A percentile compares a stretch with the other conserved stretches of the same genome.
Evolutionary conservation across 2,113 vertebrate species (phyloP).

Genomic region (Ranitomeya imitator): DNA sequence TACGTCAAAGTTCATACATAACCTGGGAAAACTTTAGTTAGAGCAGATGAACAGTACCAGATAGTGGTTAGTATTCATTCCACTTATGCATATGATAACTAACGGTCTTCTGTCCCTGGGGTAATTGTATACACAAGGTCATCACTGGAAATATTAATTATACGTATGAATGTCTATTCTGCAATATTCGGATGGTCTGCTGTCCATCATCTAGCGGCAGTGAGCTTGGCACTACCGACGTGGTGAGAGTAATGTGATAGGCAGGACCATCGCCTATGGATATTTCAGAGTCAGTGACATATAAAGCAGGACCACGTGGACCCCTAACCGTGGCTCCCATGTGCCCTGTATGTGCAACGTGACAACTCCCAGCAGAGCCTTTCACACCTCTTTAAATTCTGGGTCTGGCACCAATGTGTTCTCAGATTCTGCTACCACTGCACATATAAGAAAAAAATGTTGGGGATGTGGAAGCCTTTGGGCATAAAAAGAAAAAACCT

Average conservation of each 20-base stretch:
- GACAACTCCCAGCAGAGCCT: background rate
- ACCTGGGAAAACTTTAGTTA: no score
- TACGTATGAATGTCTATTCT: no score
- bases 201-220: no score
- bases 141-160: background rate
- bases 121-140: background rate
- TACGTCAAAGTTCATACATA: no score
- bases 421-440: background rate
- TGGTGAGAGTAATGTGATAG: no score
- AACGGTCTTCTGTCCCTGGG: background rate
- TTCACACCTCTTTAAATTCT: background rate
- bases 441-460: background rate
- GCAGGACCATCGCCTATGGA: background rate
- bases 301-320: background rate
- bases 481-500: background rate
- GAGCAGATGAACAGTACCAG: background rate
- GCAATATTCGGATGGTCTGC: no score
- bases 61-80: background rate
- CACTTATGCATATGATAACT: background rate
- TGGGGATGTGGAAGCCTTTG: background rate
- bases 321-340: background rate
- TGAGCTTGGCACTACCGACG: no score
- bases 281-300: background rate
- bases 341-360: background rate
- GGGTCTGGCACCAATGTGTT: background rate